Conservation (phyloP, 2,888 invertebrate genomes). For the Chymomyza amoena region DNA sequence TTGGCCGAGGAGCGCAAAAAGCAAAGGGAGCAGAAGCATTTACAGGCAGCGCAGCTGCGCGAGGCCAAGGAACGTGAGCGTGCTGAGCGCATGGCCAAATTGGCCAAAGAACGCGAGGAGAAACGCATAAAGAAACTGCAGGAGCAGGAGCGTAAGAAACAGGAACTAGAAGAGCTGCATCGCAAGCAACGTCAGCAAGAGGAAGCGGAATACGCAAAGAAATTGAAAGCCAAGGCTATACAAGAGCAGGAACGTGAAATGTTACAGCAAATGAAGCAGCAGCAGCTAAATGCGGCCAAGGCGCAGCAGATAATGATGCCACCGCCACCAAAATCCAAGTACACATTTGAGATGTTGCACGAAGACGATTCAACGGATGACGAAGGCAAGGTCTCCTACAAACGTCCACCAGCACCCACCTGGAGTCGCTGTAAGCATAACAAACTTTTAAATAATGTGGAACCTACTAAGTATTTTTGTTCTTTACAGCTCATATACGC, state of each 20-base stretch:
- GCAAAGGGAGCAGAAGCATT: slow-evolving; percentile 77
- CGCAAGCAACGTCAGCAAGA: slow-evolving; percentile 72
- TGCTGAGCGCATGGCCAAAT: slow-evolving; percentile 74
- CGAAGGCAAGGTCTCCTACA: slow-evolving; percentile 74
- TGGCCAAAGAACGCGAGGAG: slow-evolving; percentile 76
- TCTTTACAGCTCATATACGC: slow-evolving; percentile 76
- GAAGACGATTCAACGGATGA: slow-evolving; percentile 79
- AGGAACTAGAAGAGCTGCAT: slow-evolving; percentile 75
- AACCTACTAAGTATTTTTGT: not conserved
- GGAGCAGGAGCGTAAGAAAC: slow-evolving; percentile 73
- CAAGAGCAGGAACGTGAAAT: slow-evolving; percentile 71
- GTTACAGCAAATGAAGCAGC: slow-evolving; percentile 67
- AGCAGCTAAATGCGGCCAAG: slow-evolving; percentile 38
- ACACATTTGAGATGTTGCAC: slow-evolving; percentile 78
- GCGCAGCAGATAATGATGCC: slow-evolving; percentile 61
- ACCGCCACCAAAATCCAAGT: slow-evolving; percentile 66
- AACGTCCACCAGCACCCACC: slow-evolving; percentile 74
- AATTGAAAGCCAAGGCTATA: slow-evolving; percentile 56
- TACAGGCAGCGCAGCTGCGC: slow-evolving; percentile 73
- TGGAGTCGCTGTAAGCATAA: slow-evolving; percentile 79
- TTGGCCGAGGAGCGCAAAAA: slow-evolving; percentile 77
- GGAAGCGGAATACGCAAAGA: slow-evolving; percentile 57
- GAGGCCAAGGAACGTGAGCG: slow-evolving; percentile 78
- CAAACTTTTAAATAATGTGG: not conserved
- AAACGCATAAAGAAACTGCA: slow-evolving; percentile 72